A percentile compares a stretch with the other conserved stretches of the same genome.
Evolutionary conservation across 1,140 invertebrate genomes (phyloP).

Genomic region (Neodiprion pinetum): DNA sequence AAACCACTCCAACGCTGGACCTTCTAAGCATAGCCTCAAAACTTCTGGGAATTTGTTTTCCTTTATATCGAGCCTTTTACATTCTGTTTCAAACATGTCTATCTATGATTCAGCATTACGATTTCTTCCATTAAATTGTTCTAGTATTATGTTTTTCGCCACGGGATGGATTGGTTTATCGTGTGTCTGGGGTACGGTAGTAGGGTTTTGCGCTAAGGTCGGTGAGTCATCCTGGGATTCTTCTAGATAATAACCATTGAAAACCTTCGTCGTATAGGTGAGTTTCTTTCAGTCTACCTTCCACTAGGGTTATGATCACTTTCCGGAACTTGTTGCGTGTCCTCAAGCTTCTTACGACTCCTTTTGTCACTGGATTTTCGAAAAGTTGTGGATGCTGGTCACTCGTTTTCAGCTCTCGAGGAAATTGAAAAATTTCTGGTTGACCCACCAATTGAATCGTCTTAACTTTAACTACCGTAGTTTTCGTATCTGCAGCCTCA

Average conservation of each 20-base stretch:
- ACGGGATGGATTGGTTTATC: no score
- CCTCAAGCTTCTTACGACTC: no score
- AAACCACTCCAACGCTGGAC: slow-evolving; percentile 18
- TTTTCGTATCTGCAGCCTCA: not conserved
- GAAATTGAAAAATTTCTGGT: not conserved
- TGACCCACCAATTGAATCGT: slow-evolving; percentile 25
- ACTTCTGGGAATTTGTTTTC: slow-evolving; percentile 17
- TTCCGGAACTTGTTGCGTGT: not conserved
- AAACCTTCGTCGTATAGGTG: slow-evolving; percentile 23
- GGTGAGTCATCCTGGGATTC: not conserved
- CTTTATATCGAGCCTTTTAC: slow-evolving; percentile 17
- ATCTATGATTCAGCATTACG: slow-evolving; percentile 13
- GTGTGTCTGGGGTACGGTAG: not conserved
- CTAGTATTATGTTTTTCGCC: slow-evolving; percentile 15
- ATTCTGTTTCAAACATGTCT: slow-evolving; percentile 8
- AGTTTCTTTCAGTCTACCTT: slow-evolving; percentile 16
- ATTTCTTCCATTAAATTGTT: slow-evolving; percentile 18
- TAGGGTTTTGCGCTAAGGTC: not conserved
- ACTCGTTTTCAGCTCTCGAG: no score
- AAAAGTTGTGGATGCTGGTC: no score
- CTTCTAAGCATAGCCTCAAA: slow-evolving; percentile 14
- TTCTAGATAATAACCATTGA: slow-evolving; percentile 19
- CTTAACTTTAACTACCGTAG: not conserved
- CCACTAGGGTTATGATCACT: slow-evolving; percentile 11
- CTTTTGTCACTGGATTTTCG: no score